Evolutionary conservation across 2,113 vertebrate species (phyloP).

Genomic region (Cricetomys ansorgei): DNA sequence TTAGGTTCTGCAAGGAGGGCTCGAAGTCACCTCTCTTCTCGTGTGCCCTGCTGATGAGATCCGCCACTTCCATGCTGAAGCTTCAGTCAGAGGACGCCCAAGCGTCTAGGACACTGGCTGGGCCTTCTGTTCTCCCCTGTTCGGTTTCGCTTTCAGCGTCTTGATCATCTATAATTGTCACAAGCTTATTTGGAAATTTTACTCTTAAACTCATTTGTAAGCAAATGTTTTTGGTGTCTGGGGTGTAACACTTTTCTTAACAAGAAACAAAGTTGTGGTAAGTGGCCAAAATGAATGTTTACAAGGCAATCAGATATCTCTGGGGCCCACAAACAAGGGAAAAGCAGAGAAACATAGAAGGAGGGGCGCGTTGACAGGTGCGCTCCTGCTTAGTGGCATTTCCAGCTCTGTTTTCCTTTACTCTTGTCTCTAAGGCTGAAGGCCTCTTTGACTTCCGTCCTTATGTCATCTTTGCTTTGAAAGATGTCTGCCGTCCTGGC

Average conservation of each 20-base stretch:
- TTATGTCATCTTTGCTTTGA: conserved; percentile 52
- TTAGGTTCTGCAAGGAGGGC: neutral
- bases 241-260: conserved; percentile 54
- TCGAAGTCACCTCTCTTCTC: conserved; percentile 11
- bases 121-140: neutral
- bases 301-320: neutral
- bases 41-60: neutral
- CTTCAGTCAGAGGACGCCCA: neutral
- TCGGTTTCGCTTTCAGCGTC: conserved; percentile 67
- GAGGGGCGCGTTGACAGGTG: neutral
- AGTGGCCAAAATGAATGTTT: neutral
- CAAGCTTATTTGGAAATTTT: conserved; percentile 78
- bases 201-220: conserved; percentile 75
- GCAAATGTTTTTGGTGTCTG: conserved; percentile 79
- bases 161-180: conserved; percentile 31
- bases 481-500: neutral
- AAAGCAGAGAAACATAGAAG: neutral
- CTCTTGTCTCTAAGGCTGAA: conserved; percentile 36
- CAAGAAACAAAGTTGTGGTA: conserved; percentile 50
- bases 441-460: conserved; percentile 33
- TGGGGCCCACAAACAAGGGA: neutral
- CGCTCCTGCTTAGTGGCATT: neutral
- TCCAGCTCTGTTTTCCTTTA: conserved; percentile 23
- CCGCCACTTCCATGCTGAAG: conserved; percentile 33
- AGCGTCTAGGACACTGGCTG: neutral